These are phyloP conservation scores for Drosophila recens DNA, from an alignment of 2,888 invertebrate species.

Conservation along the genomic window DNA sequence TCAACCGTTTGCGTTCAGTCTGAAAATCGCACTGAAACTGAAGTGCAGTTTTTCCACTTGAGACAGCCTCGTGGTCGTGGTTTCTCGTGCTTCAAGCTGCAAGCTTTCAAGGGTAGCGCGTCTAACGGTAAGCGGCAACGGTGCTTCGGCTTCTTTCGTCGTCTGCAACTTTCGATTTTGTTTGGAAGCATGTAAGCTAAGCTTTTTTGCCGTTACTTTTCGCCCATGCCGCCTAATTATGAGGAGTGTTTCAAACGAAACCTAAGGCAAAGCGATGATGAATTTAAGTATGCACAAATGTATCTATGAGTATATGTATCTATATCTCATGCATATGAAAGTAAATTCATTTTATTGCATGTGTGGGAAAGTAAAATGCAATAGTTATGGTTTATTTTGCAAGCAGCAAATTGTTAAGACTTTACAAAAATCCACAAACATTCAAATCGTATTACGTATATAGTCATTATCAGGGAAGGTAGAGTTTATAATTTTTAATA, in stretches of 20 bases:
- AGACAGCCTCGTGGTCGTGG: slow-evolving; percentile 22
- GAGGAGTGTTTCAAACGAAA: slow-evolving; percentile 35
- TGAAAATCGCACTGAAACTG: slow-evolving; percentile 74
- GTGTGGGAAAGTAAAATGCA: slow-evolving; percentile 49
- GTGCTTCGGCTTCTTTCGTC: no score
- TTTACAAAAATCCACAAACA: slow-evolving; percentile 5
- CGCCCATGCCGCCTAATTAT: slow-evolving; percentile 42
- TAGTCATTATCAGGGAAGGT: not conserved
- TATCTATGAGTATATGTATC: no score
- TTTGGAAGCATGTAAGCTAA: slow-evolving; percentile 30
- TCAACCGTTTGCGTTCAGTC: slow-evolving; percentile 67
- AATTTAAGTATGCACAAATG: slow-evolving; percentile 24
- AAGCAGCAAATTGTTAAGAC: slow-evolving; percentile 55
- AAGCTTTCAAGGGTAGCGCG: slow-evolving; percentile 76
- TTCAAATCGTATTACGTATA: not conserved
- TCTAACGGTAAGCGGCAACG: no score
- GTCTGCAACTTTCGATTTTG: slow-evolving; percentile 69
- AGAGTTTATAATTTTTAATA: not conserved
- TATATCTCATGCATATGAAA: slow-evolving; percentile 39
- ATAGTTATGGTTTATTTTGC: slow-evolving; percentile 68
- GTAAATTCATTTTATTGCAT: slow-evolving; percentile 26
- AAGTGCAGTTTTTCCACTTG: slow-evolving; percentile 73
- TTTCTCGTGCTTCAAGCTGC: slow-evolving; percentile 35
- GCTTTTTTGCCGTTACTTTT: slow-evolving; percentile 46
- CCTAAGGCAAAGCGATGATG: slow-evolving; percentile 41